These are phyloP conservation scores for Rhinoderma darwinii DNA, from an alignment of 2,113 vertebrate species.

Conservation along the genomic window DNA sequence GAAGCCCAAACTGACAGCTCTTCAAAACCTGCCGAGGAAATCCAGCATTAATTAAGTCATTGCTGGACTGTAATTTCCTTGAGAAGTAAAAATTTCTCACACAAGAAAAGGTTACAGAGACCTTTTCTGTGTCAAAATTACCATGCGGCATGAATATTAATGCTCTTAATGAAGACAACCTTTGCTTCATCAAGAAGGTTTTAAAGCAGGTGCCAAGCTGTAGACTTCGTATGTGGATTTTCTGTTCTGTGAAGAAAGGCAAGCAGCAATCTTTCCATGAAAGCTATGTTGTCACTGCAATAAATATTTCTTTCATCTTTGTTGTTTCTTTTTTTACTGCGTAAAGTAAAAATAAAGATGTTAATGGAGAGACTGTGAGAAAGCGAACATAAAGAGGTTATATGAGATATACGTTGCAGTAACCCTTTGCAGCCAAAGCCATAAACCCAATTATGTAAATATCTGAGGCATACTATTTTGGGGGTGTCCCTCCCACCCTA, in stretches of 20 bases:
- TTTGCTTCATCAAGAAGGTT: constrained; percentile 98
- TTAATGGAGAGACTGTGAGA: constrained; percentile 45
- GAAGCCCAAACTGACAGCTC: constrained; percentile 95
- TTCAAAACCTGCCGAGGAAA: constrained; percentile 89
- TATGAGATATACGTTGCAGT: neutral
- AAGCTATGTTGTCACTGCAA: constrained; percentile 81
- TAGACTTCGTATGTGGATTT: constrained; percentile 86
- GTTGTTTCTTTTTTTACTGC: constrained; percentile 49
- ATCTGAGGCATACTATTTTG: neutral
- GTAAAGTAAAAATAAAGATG: constrained; percentile 53
- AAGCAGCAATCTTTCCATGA: constrained; percentile 76
- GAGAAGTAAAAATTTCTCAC: constrained; percentile 99
- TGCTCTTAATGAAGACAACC: constrained; percentile 99
- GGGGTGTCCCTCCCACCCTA: neutral
- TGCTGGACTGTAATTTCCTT: constrained; percentile 99
- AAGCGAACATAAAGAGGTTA: constrained; percentile 7
- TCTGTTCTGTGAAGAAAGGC: constrained; percentile 77
- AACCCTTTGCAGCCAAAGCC: constrained; percentile 8
- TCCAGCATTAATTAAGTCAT: constrained; percentile 99
- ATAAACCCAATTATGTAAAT: constrained; percentile 15
- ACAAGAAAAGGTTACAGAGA: constrained; percentile 99
- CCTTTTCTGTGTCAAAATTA: constrained; percentile 99
- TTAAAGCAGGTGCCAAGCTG: constrained; percentile 94
- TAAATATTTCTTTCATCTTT: constrained; percentile 39
- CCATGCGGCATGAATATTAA: constrained; percentile 99